These are phyloP conservation scores for Thamnophis sirtalis DNA, from an alignment of 2,113 vertebrate genomes.

Conservation along the genomic window DNA sequence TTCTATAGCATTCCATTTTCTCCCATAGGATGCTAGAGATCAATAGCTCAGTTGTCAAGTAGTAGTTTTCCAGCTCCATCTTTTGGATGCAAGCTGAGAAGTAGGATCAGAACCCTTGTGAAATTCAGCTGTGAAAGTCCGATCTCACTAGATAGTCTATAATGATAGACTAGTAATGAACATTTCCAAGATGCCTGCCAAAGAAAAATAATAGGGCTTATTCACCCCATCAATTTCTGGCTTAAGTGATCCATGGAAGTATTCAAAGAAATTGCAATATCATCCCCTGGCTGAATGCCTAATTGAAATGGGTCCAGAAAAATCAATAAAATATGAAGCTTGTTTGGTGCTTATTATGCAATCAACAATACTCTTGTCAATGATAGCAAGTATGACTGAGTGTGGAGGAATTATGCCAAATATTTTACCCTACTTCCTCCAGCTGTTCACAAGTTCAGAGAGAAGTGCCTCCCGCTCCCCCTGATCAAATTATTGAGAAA, in stretches of 20 bases:
- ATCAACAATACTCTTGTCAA: not conserved
- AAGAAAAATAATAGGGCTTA: not conserved
- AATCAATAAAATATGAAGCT: not conserved
- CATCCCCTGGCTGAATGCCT: not conserved
- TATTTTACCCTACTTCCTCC: not conserved
- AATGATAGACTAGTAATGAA: not conserved
- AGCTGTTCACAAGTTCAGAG: not conserved
- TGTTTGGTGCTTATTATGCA: not conserved
- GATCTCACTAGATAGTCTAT: not conserved
- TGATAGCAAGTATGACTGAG: not conserved
- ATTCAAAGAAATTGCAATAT: not conserved
- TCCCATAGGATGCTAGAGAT: not conserved
- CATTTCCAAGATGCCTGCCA: not conserved
- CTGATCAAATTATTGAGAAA: not conserved
- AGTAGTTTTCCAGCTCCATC: not conserved
- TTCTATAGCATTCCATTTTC: too few species aligned
- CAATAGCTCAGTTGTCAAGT: not conserved
- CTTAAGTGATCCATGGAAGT: not conserved
- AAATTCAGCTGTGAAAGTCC: not conserved
- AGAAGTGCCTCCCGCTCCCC: rapidly evolving
- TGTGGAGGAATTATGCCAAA: not conserved
- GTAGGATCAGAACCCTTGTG: not conserved
- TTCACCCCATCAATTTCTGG: not conserved
- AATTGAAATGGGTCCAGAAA: not conserved
- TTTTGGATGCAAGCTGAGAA: not conserved